A percentile compares a stretch with the other conserved stretches of the same genome.
phyloP scores from a whole-genome alignment of 2,797 vertebrate species.

The Euthynnus affinis region DNA sequence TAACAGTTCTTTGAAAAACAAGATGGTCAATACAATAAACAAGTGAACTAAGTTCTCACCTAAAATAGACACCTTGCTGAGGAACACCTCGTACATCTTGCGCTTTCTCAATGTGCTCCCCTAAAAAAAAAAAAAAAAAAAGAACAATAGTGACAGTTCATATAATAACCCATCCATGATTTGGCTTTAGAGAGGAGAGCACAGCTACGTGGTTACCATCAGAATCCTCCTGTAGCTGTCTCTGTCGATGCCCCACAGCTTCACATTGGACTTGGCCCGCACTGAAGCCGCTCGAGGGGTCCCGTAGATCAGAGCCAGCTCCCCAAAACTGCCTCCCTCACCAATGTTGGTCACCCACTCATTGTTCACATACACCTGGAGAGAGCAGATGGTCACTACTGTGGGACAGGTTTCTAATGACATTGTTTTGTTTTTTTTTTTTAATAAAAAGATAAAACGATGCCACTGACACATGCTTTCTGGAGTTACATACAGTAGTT shows the following conservation, averaged over 20 bases:
- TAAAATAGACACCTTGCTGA: constrained; percentile 96
- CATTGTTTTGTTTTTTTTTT: too few relatives aligned
- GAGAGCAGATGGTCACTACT: neutral
- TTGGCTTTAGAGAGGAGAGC: neutral
- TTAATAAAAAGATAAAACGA: too few relatives aligned
- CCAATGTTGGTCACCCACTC: constrained; percentile 93
- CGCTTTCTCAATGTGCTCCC: constrained; percentile 94
- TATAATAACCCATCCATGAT: neutral
- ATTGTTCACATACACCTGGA: constrained; percentile 90
- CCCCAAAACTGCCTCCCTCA: constrained; percentile 93
- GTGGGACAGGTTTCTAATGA: neutral
- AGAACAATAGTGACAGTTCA: neutral
- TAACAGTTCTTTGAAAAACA: neutral
- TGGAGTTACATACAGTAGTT: neutral
- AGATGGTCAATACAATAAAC: neutral
- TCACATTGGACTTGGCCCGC: constrained; percentile 91
- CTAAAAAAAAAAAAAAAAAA: constrained; percentile 70
- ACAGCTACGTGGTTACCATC: constrained; percentile 83
- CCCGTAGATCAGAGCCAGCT: constrained; percentile 93
- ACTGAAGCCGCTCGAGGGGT: constrained; percentile 92
- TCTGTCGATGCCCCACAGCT: constrained; percentile 93
- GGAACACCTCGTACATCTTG: constrained; percentile 96
- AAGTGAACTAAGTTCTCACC: constrained; percentile 81
- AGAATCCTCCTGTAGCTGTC: constrained; percentile 94
- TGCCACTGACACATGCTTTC: neutral